Evolutionary conservation across 2,797 vertebrate species (phyloP), one percentile per base, ranked within the genome.

Genomic region (Coluber constrictor): DNA sequence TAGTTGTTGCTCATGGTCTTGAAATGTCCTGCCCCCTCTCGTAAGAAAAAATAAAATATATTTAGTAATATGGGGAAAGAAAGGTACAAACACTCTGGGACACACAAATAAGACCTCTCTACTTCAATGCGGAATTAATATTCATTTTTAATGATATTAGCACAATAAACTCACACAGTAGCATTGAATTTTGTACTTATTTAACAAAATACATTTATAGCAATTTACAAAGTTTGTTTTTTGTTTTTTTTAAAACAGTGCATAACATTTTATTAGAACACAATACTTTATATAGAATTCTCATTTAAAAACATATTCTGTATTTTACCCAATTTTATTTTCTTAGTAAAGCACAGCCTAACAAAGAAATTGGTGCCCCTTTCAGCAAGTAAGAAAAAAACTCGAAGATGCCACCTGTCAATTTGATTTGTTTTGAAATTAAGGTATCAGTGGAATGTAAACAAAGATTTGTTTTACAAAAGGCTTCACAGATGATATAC

Each of bases 391-490:
- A 97, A 98, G 97, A 96, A 97, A 96, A 70, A 97, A 97, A 97
- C 96, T 97, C 97, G 98, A 98, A 98, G 98, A 98, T 97, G 97
- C 96, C 97, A 97, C 97, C 97, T 97, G 97, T 98, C 98, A 97
- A 97, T 98, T 96, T 97, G 96, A 97, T 97, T 98, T 96, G 94
- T 96, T 97, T 63, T 97, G 96, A 98, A 98, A 98, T 98, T 98
- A 98, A 98, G 97, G 98, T 98, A 98, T 97, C 97, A 98, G 97
- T 98, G 98, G 97, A 98, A 98, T 98, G 98, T 98, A 98, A 98
- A 98, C 98, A 98, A 97, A 98, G 96, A 95, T 96, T 98, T 97
- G 96, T 97, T 98, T 97, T 98, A 98, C 96, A 98, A 98, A 98
- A 98, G 97, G 97, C 97, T 97, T 97, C 96, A 98, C 98, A 98